Evolutionary conservation across 2,888 invertebrate species (phyloP), one percentile per base, ranked within the genome.

Genomic region (Caenorhabditis sulstoni): DNA sequence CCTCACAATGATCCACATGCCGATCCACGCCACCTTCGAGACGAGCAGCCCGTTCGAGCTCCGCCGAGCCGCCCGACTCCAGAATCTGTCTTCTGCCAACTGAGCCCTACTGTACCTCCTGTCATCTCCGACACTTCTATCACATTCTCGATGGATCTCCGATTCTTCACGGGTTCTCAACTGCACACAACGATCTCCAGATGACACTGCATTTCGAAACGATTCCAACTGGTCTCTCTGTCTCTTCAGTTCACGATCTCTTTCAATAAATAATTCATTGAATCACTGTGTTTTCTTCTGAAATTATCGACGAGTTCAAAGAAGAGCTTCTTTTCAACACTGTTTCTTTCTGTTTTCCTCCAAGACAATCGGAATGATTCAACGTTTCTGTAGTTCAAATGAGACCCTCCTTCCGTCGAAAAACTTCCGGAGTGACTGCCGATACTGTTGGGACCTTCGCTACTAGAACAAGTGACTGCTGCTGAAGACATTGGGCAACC

Each of bases 1-100:
- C 3, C 29, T 29, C 61, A 64, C 29, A 16, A 71, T 71, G 71
- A 71, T 71, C 53, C 71, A 71, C 71, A 71, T 71, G 71, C 71
- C 71, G 50, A 71, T 71, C 18, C 71, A 71, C 44, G 64, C 62
- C 12, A 50, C 62, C 20, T 71, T 55, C 37, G 64, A 57, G 39
- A 57, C 55, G 7, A 53, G 37, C 45, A 37, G 55, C 55, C 59
- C 61, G n/a, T 70, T 49, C 18, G 71, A 71, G 20, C 55, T 71
- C 12, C 71, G 57, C n/a, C 71, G 64, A 41, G 39, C 44, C 18
- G 41, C 71, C 14, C 55, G 57, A 47, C 64, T 64, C 35, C 62
- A 71, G 49, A 47, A 12, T 16, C 20, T 35, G 2, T 29, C 29
- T 29, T 29, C 29, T 29, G 9, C 50, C 37, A 20, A 22, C 35